Conservation (phyloP, 2,888 invertebrate genomes). For the Rugalucina vietnamica region DNA sequence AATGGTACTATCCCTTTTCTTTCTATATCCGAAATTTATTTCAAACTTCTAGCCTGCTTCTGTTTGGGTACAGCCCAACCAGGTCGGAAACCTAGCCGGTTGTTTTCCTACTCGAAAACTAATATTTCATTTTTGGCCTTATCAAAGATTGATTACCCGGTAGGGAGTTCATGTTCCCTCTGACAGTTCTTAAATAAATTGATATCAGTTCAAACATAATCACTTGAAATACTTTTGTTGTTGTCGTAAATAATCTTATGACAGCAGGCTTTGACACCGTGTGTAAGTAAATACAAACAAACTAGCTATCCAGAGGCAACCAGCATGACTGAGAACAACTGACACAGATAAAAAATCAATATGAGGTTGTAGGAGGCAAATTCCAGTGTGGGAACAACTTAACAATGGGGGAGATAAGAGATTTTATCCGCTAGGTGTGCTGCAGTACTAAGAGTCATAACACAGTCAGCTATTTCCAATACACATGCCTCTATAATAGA, state of each 20-base stretch:
- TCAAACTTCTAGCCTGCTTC: neutral
- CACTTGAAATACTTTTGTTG: slow-evolving; percentile 13
- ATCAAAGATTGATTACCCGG: slow-evolving; percentile 6
- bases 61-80: neutral
- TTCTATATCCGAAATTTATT: neutral
- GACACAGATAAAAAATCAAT: no score
- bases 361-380: no score
- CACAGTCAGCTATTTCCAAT: no score
- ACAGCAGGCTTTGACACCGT: no score
- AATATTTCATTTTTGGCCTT: slow-evolving; percentile 5
- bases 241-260: neutral
- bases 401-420: no score
- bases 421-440: no score
- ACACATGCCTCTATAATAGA: no score
- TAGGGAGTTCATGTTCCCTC: neutral
- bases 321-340: no score
- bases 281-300: no score
- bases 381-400: no score
- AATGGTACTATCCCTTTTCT: neutral
- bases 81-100: neutral
- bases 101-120: slow-evolving; percentile 1
- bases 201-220: slow-evolving; percentile 2
- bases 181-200: slow-evolving; percentile 16
- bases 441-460: no score
- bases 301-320: no score